Percentiles rank a stretch among this genome's conserved stretches.
Conservation (phyloP, 2,113 vertebrate genomes). For the Sphyrna mokarran region DNA sequence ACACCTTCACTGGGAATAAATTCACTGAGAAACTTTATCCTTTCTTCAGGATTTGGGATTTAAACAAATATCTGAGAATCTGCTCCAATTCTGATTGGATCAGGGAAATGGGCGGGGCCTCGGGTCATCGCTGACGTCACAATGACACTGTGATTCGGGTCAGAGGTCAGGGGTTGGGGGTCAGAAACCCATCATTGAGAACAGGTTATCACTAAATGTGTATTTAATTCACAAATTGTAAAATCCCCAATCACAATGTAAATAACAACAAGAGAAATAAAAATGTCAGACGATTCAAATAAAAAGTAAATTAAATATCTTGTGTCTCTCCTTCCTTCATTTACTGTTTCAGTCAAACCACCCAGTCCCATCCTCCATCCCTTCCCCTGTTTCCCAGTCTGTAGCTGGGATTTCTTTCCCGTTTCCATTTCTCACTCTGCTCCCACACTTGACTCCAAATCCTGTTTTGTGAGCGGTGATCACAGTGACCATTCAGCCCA, state of each 20-base stretch:
- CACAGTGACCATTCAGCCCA: too few species aligned
- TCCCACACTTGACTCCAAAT: too few species aligned
- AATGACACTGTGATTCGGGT: not conserved
- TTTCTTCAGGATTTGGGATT: not conserved
- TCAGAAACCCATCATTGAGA: not conserved
- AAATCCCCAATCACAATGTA: not conserved
- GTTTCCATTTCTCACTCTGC: too few species aligned
- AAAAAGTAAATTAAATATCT: not conserved
- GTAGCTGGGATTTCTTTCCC: too few species aligned
- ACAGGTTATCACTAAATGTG: not conserved
- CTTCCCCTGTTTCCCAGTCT: too few species aligned
- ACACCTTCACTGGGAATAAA: not conserved
- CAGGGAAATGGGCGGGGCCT: not conserved
- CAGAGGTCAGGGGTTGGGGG: not conserved
- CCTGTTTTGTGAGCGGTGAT: too few species aligned
- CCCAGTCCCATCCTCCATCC: too few species aligned
- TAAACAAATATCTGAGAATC: not conserved
- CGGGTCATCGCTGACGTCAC: not conserved
- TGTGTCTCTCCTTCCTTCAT: not conserved
- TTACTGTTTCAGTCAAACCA: not conserved
- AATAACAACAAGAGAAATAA: not conserved
- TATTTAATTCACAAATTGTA: not conserved
- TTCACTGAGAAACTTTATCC: not conserved
- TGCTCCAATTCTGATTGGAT: not conserved
- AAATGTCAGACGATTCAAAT: not conserved